phyloP scores from a whole-genome alignment of 2,888 invertebrate species.

The Helleia helle region DNA sequence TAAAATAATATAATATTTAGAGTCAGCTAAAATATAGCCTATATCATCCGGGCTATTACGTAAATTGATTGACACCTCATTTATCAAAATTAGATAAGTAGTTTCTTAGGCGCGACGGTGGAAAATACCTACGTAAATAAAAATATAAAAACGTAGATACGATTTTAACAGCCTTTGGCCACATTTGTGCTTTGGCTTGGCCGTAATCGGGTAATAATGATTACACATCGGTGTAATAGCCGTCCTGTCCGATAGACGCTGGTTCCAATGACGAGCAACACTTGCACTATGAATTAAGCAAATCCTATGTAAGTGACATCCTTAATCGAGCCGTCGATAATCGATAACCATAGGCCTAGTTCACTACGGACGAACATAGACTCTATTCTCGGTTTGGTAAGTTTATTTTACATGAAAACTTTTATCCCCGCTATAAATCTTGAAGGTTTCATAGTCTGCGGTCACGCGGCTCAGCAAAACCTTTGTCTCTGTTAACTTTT shows the following conservation, averaged over 20 bases:
- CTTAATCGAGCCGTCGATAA: slow-evolving; percentile 23
- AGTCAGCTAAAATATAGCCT: too few relatives aligned
- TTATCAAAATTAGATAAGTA: too few relatives aligned
- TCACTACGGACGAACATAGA: neutral
- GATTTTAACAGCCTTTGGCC: too few relatives aligned
- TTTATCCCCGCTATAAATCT: slow-evolving; percentile 6
- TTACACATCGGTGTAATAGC: neutral
- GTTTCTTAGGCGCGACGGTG: too few relatives aligned
- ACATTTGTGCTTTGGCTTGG: too few relatives aligned
- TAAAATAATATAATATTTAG: too few relatives aligned
- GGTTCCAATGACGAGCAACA: slow-evolving; percentile 22
- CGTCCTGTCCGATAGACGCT: neutral
- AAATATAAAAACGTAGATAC: too few relatives aligned
- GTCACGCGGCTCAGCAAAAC: slow-evolving; percentile 4
- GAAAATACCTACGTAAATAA: too few relatives aligned
- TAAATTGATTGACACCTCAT: too few relatives aligned
- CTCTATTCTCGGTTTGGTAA: neutral
- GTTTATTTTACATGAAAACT: neutral
- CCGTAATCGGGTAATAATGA: too few relatives aligned
- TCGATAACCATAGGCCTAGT: slow-evolving; percentile 8
- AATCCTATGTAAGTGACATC: slow-evolving; percentile 29
- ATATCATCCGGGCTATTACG: too few relatives aligned
- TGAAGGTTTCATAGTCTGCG: slow-evolving; percentile 1
- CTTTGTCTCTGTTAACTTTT: slow-evolving; percentile 10
- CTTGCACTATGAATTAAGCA: slow-evolving; percentile 30